A percentile compares a stretch with the other conserved stretches of the same genome.
Evolutionary conservation across 2,888 invertebrate genomes (phyloP).

Genomic region (Lasioglossum morio): DNA sequence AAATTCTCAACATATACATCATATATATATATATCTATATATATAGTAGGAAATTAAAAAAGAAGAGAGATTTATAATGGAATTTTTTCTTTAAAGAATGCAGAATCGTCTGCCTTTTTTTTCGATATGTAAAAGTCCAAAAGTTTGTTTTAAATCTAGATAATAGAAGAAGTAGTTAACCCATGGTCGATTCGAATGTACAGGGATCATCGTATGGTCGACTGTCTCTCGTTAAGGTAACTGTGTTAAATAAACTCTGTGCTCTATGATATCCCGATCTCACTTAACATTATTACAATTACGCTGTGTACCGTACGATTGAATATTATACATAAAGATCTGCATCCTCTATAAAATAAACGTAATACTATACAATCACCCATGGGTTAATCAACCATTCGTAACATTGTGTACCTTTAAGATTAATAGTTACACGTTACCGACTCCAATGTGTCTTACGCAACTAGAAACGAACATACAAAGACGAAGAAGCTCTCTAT

Average conservation of each 20-base stretch:
- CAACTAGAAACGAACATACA: conserved; percentile 68
- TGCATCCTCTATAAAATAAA: conserved; percentile 37
- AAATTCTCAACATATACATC: conserved; percentile 36
- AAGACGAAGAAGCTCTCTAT: conserved; percentile 66
- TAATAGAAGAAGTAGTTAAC: conserved; percentile 57
- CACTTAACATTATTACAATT: conserved; percentile 40
- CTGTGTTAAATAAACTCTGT: conserved; percentile 44
- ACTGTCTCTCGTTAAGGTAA: conserved; percentile 29
- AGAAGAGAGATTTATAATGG: conserved; percentile 45
- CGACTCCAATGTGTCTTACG: conserved; percentile 66
- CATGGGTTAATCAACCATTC: conserved; percentile 54
- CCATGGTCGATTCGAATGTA: conserved; percentile 48
- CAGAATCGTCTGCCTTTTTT: conserved; percentile 70
- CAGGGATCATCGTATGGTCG: conserved; percentile 10
- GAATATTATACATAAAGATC: conserved; percentile 39
- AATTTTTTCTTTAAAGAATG: conserved; percentile 61
- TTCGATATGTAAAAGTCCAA: conserved; percentile 79
- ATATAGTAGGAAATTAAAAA: conserved; percentile 11
- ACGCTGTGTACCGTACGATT: conserved; percentile 36
- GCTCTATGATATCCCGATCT: conserved; percentile 30
- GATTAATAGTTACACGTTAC: conserved; percentile 62
- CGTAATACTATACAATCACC: conserved; percentile 51
- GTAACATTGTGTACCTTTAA: conserved; percentile 54
- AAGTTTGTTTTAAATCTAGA: conserved; percentile 68
- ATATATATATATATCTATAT: conserved; percentile 14